Percentiles rank a stretch among this genome's conserved stretches.
phyloP scores from a whole-genome alignment of 2,888 invertebrate genomes.

The Drymonia ruficornis region DNA sequence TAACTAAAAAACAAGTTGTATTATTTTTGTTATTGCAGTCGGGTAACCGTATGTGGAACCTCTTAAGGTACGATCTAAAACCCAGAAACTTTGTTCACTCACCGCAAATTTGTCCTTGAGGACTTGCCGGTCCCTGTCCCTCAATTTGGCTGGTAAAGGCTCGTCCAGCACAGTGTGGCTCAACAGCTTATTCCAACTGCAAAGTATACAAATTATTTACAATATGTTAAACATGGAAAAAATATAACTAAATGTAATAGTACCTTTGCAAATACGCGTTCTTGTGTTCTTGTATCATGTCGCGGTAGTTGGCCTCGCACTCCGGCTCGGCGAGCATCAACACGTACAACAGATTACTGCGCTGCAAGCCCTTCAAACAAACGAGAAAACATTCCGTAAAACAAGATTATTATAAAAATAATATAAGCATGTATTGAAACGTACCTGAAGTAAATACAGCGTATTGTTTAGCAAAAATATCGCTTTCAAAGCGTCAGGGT shows the following conservation, averaged over 20 bases:
- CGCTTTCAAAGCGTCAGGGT: constrained; percentile 94
- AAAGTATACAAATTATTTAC: constrained; percentile 26
- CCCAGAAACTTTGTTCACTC: too few relatives aligned
- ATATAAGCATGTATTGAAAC: not conserved
- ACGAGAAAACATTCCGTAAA: not conserved
- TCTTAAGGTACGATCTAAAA: too few relatives aligned
- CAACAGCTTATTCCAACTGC: constrained; percentile 93
- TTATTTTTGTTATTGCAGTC: too few relatives aligned
- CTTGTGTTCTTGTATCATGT: constrained; percentile 94
- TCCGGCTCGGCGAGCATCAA: constrained; percentile 93
- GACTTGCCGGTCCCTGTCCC: constrained; percentile 93
- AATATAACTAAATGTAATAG: too few relatives aligned
- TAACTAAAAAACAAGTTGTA: too few relatives aligned
- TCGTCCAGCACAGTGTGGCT: constrained; percentile 90
- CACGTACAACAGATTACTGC: constrained; percentile 93
- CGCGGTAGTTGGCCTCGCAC: constrained; percentile 93
- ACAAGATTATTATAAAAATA: too few relatives aligned
- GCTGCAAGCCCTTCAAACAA: constrained; percentile 88
- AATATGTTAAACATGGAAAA: too few relatives aligned
- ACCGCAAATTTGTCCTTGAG: constrained; percentile 96
- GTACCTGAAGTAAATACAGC: constrained; percentile 93
- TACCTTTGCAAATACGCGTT: constrained; percentile 88
- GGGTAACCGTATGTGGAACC: too few relatives aligned
- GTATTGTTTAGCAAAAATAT: constrained; percentile 97
- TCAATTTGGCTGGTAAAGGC: constrained; percentile 88